These are phyloP conservation scores for Cylloceria caligata DNA, from an alignment of 2,888 invertebrate species.

Conservation along the genomic window DNA sequence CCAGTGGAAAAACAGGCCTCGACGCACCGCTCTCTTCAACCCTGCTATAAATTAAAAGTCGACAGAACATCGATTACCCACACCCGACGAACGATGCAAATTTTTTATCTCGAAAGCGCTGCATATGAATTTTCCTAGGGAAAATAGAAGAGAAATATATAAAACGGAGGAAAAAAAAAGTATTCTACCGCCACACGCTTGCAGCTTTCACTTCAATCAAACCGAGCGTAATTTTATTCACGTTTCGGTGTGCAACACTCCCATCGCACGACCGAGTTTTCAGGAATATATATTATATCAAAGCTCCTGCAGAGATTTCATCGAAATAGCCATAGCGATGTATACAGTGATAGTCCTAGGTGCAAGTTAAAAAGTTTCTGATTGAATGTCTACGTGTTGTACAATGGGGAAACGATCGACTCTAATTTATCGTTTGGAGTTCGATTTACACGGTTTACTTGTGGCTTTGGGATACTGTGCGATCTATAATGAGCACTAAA, in stretches of 20 bases:
- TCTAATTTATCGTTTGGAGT: conserved; percentile 54
- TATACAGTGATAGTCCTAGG: too few species aligned
- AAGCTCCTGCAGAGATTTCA: conserved; percentile 15
- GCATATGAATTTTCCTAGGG: conserved; percentile 60
- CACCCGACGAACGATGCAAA: conserved; percentile 67
- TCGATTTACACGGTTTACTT: background rate
- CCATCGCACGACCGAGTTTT: background rate
- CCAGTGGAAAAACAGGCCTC: conserved; percentile 58
- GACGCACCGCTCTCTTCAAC: conserved; percentile 53
- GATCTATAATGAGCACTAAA: background rate
- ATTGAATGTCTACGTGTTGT: conserved; percentile 15
- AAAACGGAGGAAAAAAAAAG: conserved; percentile 1
- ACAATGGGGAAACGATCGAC: conserved; percentile 34
- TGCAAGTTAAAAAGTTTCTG: conserved; percentile 8
- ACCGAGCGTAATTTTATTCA: conserved; percentile 58
- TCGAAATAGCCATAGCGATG: background rate
- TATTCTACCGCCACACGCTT: conserved; percentile 10
- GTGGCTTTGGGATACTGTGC: background rate
- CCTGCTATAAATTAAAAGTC: conserved; percentile 68
- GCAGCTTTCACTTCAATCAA: conserved; percentile 45
- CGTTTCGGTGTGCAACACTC: conserved; percentile 18
- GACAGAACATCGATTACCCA: conserved; percentile 68
- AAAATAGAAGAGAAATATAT: conserved; percentile 6
- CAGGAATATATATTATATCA: background rate
- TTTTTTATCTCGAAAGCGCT: conserved; percentile 60